Evolutionary conservation across 2,113 vertebrate species (phyloP).

Genomic region (Anthoscopus minutus): DNA sequence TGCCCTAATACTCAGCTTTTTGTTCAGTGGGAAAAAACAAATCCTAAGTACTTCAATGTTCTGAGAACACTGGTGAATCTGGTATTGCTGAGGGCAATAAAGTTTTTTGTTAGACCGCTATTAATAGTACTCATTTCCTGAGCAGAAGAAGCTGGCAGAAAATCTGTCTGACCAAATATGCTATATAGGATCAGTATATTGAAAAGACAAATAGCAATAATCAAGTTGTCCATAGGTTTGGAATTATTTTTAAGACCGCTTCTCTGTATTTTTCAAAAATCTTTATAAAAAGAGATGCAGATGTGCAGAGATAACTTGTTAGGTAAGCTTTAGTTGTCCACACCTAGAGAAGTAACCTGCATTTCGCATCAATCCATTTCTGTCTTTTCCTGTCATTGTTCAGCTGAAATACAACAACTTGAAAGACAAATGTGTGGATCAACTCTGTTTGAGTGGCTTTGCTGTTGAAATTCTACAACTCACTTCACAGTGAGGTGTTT

Average conservation of each 20-base stretch:
- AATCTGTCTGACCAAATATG: neutral
- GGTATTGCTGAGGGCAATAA: neutral
- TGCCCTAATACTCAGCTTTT: neutral
- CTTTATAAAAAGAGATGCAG: neutral
- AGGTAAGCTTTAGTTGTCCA: neutral
- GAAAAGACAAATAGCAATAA: neutral
- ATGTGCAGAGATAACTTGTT: neutral
- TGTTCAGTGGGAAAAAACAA: neutral
- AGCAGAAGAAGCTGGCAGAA: neutral
- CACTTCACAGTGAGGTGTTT: neutral
- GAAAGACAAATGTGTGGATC: neutral
- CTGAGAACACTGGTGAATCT: neutral
- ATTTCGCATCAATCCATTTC: neutral
- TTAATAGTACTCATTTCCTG: neutral
- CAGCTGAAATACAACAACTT: neutral
- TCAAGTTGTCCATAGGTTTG: neutral
- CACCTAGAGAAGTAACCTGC: neutral
- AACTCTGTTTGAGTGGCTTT: neutral
- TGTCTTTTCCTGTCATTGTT: neutral
- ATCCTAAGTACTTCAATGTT: neutral
- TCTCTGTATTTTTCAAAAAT: neutral
- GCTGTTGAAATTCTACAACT: neutral
- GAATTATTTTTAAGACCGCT: neutral
- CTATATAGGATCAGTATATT: neutral
- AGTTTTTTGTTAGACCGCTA: neutral